phyloP scores from a whole-genome alignment of 1,140 invertebrate genomes.

The Euura saliciscinereae region DNA sequence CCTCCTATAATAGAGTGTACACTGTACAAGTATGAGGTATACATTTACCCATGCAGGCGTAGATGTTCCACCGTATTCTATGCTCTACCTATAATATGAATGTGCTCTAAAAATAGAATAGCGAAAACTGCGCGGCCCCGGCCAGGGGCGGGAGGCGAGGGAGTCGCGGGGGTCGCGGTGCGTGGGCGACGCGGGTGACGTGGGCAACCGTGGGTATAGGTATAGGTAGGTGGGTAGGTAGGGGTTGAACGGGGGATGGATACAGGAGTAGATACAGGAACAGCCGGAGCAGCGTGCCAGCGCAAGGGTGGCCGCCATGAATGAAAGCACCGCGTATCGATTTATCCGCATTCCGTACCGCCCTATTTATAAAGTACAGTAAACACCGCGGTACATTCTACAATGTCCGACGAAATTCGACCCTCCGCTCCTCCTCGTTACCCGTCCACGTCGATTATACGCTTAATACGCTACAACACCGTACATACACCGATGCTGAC shows the following conservation, averaged over 20 bases:
- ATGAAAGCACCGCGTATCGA: conserved; percentile 55
- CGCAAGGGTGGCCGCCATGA: conserved; percentile 47
- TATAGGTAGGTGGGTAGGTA: background rate
- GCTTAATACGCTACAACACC: too few species aligned
- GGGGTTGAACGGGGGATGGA: background rate
- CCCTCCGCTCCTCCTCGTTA: too few species aligned
- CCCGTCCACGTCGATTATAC: too few species aligned
- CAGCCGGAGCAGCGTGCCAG: conserved; percentile 37
- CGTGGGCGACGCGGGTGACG: conserved; percentile 2
- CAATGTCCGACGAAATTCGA: background rate
- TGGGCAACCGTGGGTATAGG: background rate
- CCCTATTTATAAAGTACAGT: conserved; percentile 43
- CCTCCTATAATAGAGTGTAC: too few species aligned
- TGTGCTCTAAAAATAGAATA: background rate
- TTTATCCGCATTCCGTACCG: conserved; percentile 44
- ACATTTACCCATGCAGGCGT: too few species aligned
- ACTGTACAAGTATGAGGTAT: too few species aligned
- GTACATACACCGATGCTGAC: too few species aligned
- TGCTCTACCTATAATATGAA: background rate
- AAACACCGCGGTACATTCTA: background rate
- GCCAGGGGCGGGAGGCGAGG: conserved; percentile 4
- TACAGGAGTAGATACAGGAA: conserved; percentile 5
- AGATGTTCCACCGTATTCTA: too few species aligned
- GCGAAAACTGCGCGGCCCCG: background rate
- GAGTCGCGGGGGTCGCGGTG: background rate